A percentile compares a stretch with the other conserved stretches of the same genome.
phyloP scores from a whole-genome alignment of 2,888 invertebrate genomes.

The Eilema depressum region DNA sequence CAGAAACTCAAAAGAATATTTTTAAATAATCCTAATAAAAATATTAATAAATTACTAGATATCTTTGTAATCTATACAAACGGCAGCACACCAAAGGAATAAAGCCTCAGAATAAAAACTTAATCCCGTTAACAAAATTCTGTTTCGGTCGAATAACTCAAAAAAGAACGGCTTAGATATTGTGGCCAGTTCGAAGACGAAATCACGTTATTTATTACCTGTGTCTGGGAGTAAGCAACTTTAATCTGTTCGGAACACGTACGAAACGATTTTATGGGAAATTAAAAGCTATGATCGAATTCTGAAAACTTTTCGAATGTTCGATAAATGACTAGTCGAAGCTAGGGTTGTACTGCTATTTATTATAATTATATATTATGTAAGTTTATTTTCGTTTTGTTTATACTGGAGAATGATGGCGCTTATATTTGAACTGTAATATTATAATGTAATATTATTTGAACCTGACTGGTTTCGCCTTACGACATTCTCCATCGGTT shows the following conservation, averaged over 20 bases:
- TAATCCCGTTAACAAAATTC: slow-evolving; percentile 75
- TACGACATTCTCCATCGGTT: no score
- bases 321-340: slow-evolving; percentile 65
- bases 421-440: no score
- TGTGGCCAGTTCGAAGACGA: slow-evolving; percentile 77
- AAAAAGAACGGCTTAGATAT: slow-evolving; percentile 68
- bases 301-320: slow-evolving; percentile 71
- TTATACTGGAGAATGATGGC: no score
- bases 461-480: no score
- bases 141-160: slow-evolving; percentile 71
- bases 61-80: slow-evolving; percentile 38
- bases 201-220: slow-evolving; percentile 85
- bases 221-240: slow-evolving; percentile 73
- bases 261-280: slow-evolving; percentile 79
- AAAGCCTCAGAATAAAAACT: slow-evolving; percentile 40
- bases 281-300: slow-evolving; percentile 79
- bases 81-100: slow-evolving; percentile 44
- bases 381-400: no score
- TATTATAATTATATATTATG: background rate
- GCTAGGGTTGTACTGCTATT: slow-evolving; percentile 38
- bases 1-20: slow-evolving; percentile 21
- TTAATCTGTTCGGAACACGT: slow-evolving; percentile 82
- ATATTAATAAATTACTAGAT: slow-evolving; percentile 32
- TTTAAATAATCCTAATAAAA: slow-evolving; percentile 22
- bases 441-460: no score